These are phyloP conservation scores for Callimorpha dominula DNA, from an alignment of 2,888 invertebrate species.

Conservation along the genomic window DNA sequence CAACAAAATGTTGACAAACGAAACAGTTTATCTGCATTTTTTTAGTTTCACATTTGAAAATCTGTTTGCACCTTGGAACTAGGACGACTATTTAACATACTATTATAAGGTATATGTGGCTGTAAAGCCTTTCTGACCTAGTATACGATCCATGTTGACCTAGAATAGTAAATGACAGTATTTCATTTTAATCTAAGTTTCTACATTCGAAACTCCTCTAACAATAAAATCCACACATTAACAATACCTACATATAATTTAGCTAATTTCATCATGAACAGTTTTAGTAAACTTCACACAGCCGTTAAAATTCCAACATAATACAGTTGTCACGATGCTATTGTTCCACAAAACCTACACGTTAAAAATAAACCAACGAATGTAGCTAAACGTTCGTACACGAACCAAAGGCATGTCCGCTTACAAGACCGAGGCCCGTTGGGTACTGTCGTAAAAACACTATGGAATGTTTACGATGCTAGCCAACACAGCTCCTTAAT, in stretches of 20 bases:
- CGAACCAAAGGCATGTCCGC: conserved; percentile 56
- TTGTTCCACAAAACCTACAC: conserved; percentile 48
- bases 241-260: not conserved
- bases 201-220: too few relatives aligned
- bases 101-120: too few relatives aligned
- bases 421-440: conserved; percentile 53
- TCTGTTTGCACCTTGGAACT: too few relatives aligned
- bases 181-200: too few relatives aligned
- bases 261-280: not conserved
- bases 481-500: conserved; percentile 63
- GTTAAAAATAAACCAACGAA: conserved; percentile 48
- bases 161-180: too few relatives aligned
- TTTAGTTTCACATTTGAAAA: too few relatives aligned
- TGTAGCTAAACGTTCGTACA: conserved; percentile 51
- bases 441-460: conserved; percentile 70
- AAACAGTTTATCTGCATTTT: too few relatives aligned
- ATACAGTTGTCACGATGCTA: conserved; percentile 43
- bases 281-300: not conserved
- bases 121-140: too few relatives aligned
- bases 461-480: conserved; percentile 70
- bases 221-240: not conserved
- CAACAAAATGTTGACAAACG: too few relatives aligned
- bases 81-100: too few relatives aligned
- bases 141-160: too few relatives aligned
- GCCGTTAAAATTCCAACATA: conserved; percentile 18